Conservation (phyloP, 1,140 invertebrate species). For the Hyposmocoma kahamanoa region DNA sequence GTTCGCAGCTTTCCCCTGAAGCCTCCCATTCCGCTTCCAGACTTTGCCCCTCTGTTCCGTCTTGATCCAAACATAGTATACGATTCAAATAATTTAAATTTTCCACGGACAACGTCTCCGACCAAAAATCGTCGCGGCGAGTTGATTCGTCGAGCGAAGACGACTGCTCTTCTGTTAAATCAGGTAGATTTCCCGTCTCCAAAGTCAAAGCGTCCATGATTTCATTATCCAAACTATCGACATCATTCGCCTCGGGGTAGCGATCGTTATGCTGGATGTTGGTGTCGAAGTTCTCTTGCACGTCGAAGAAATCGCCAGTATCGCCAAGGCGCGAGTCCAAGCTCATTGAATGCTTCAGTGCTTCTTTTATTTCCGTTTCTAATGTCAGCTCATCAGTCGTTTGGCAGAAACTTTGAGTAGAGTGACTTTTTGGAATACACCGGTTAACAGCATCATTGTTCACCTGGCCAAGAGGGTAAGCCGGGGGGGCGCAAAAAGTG, state of each 20-base stretch:
- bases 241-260: constrained; percentile 49
- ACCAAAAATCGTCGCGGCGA: constrained; percentile 40
- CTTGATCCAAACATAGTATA: constrained; percentile 40
- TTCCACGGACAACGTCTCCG: constrained; percentile 30
- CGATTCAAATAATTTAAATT: constrained; percentile 45
- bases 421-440: constrained; percentile 43
- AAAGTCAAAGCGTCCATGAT: constrained; percentile 49
- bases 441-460: constrained; percentile 24
- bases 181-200: constrained; percentile 46
- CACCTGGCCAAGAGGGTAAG: constrained; percentile 9
- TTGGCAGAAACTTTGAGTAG: constrained; percentile 36
- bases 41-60: constrained; percentile 31
- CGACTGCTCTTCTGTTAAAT: constrained; percentile 50
- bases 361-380: constrained; percentile 9
- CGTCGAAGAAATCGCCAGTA: constrained; percentile 6
- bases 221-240: constrained; percentile 48
- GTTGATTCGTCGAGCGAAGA: constrained; percentile 49
- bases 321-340: constrained; percentile 13
- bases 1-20: constrained; percentile 39
- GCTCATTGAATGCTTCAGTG: constrained; percentile 16
- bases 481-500: too few relatives aligned
- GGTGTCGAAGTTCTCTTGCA: constrained; percentile 38
- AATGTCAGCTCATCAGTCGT: constrained; percentile 12
- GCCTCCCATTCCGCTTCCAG: constrained; percentile 48
- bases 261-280: constrained; percentile 58